phyloP scores from a whole-genome alignment of 2,113 vertebrate species.

The Cnemophilus loriae region DNA sequence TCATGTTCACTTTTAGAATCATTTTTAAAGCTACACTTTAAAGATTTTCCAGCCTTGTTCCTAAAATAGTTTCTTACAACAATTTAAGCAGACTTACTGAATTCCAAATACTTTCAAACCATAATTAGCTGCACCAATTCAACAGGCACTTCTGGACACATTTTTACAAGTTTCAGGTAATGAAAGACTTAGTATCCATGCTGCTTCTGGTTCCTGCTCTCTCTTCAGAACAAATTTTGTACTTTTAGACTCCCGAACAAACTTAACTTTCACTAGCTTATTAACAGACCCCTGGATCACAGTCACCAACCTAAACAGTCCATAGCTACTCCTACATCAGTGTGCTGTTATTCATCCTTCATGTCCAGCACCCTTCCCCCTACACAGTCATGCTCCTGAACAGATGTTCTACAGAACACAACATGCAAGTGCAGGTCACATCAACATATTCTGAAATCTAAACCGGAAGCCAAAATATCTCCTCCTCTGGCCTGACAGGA shows the following conservation, averaged over 20 bases:
- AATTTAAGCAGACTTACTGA: background rate
- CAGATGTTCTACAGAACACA: background rate
- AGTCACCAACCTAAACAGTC: background rate
- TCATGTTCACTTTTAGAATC: background rate
- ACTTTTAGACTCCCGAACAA: background rate
- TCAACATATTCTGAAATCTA: background rate
- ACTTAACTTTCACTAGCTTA: background rate
- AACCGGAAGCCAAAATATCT: background rate
- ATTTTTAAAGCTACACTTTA: background rate
- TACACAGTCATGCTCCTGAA: background rate
- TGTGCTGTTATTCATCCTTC: background rate
- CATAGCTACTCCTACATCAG: background rate
- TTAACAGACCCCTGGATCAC: background rate
- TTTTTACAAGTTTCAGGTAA: background rate
- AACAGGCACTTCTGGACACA: background rate
- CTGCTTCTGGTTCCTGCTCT: background rate
- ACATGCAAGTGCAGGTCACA: background rate
- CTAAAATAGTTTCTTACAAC: background rate
- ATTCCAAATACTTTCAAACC: background rate
- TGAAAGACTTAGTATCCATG: background rate
- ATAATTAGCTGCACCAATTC: background rate
- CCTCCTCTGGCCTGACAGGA: background rate
- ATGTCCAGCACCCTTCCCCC: background rate
- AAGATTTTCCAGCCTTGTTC: background rate
- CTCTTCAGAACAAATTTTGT: background rate